These are phyloP conservation scores for Anser cygnoides DNA, from an alignment of 2,113 vertebrate genomes.

Conservation along the genomic window DNA sequence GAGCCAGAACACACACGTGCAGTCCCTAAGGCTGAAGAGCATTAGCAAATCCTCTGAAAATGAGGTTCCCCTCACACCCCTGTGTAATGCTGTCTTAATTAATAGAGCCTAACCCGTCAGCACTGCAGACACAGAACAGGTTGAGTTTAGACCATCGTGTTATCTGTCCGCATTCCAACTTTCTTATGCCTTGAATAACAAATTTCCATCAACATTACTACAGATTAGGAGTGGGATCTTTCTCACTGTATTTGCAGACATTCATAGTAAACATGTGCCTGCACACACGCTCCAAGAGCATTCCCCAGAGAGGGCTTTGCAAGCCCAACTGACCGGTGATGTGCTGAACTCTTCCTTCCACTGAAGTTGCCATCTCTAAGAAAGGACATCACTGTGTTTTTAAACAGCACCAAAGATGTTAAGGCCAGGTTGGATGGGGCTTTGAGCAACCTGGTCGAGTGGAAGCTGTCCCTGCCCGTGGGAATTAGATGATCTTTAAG, in stretches of 20 bases:
- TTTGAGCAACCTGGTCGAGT: too few relatives aligned
- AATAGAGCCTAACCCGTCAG: background rate
- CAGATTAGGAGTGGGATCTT: fast-evolving
- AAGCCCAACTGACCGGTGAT: background rate
- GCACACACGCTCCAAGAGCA: background rate
- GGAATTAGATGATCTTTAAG: too few relatives aligned
- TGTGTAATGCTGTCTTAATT: fast-evolving
- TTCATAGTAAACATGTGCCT: fast-evolving
- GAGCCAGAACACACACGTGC: too few relatives aligned
- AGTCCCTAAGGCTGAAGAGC: background rate
- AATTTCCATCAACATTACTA: background rate
- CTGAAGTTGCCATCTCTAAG: background rate
- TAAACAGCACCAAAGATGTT: fast-evolving
- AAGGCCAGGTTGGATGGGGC: too few relatives aligned
- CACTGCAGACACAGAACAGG: background rate
- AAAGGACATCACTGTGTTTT: background rate
- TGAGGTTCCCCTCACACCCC: too few relatives aligned
- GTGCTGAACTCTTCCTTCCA: background rate
- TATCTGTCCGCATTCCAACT: background rate
- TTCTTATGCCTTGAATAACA: background rate
- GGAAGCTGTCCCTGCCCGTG: too few relatives aligned
- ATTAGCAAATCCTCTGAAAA: background rate
- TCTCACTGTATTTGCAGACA: fast-evolving
- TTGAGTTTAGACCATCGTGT: fast-evolving
- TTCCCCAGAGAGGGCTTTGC: background rate